Conservation (phyloP, 2,113 vertebrate species). For the Poeciliopsis turrubarensis region DNA sequence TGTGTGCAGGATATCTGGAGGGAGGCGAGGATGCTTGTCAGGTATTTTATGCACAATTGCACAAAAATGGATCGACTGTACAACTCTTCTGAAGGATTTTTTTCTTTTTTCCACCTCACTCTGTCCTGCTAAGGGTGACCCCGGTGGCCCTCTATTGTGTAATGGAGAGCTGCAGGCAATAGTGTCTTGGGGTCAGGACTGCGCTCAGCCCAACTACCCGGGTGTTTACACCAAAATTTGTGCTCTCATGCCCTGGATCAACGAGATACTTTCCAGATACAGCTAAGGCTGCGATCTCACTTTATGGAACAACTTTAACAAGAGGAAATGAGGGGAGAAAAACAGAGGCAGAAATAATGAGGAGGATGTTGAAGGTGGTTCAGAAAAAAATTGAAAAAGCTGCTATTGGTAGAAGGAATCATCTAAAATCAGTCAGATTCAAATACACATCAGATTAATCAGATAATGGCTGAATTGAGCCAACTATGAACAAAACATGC, state of each 20-base stretch:
- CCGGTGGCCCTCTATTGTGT: constrained; percentile 82
- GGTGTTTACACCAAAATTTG: constrained; percentile 83
- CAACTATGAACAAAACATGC: no score
- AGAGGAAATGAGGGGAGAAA: constrained; percentile 1
- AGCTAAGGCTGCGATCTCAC: constrained; percentile 51
- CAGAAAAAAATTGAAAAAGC: constrained; percentile 6
- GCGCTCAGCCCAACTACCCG: constrained; percentile 71
- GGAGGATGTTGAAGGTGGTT: constrained; percentile 27
- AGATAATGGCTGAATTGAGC: no score
- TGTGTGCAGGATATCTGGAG: constrained; percentile 79
- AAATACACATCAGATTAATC: no score
- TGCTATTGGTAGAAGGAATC: neutral
- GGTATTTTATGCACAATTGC: constrained; percentile 58
- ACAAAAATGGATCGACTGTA: neutral
- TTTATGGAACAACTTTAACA: constrained; percentile 13
- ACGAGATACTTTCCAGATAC: constrained; percentile 68
- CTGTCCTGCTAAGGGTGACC: constrained; percentile 74
- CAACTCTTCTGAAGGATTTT: neutral
- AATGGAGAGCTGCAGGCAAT: constrained; percentile 78
- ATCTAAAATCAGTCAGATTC: no score
- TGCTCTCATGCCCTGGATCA: constrained; percentile 78
- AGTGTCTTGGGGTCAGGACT: constrained; percentile 82
- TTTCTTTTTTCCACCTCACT: neutral
- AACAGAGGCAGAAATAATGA: constrained; percentile 31
- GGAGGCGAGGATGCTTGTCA: constrained; percentile 84